These are phyloP conservation scores for Limosa lapponica DNA, from an alignment of 2,797 vertebrate genomes.

Conservation along the genomic window DNA sequence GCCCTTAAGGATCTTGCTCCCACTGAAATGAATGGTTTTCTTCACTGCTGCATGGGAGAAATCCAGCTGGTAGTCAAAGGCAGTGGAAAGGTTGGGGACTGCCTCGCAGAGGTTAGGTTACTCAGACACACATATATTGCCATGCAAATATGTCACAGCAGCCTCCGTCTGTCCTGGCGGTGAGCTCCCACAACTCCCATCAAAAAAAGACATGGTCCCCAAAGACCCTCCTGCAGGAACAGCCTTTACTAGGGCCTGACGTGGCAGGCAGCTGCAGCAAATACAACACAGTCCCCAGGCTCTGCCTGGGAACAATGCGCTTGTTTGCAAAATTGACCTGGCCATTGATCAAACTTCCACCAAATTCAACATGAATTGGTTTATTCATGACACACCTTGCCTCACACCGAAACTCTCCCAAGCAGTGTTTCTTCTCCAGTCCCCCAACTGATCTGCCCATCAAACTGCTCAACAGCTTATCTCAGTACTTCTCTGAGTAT, in stretches of 20 bases:
- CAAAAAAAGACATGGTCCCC: not conserved
- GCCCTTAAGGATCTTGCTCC: not conserved
- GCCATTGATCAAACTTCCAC: not conserved
- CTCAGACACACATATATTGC: not conserved
- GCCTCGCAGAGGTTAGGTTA: not conserved
- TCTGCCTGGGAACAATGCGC: not conserved
- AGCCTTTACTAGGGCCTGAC: not conserved
- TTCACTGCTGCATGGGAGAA: not conserved
- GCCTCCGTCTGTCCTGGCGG: not conserved
- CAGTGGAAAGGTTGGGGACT: not conserved
- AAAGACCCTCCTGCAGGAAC: not conserved
- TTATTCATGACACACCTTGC: not conserved
- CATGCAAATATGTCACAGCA: not conserved
- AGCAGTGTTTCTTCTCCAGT: not conserved
- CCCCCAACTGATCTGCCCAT: not conserved
- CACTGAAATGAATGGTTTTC: not conserved
- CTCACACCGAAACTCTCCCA: not conserved
- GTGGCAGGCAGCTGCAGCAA: not conserved
- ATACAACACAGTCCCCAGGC: not conserved
- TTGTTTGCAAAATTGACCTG: not conserved
- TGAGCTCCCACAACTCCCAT: not conserved
- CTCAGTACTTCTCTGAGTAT: not conserved
- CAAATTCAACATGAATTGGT: not conserved
- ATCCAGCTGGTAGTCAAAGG: not conserved
- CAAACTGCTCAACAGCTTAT: not conserved